Evolutionary conservation across 2,113 vertebrate species (phyloP), one percentile per base, ranked within the genome.

Genomic region (Pogona vitticeps): DNA sequence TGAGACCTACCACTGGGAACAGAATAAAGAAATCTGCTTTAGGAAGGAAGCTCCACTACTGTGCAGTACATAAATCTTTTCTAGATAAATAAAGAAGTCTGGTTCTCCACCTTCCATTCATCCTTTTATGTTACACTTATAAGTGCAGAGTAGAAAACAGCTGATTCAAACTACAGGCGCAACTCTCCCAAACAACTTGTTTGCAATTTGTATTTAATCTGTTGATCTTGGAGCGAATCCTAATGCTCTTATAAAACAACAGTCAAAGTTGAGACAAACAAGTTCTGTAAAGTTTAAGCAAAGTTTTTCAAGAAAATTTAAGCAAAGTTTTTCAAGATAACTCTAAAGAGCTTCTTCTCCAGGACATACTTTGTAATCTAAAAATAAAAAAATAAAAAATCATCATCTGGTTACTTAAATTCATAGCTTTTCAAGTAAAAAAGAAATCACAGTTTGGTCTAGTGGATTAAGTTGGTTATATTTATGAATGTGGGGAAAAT

Each of bases 191-290:
- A 56, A 63, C 86, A 76, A 52, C 36, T 73, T 83, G 28, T 68
- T 52, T 63, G 65, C 68, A 56, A 81, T 52, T 20, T 38, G 0
- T 31, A 21, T 85, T 52, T 56, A 26, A 82, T 20, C 86, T 90
- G 15, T 12, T 79, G 33, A 80, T 72, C 77, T 52, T 1, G 0
- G n/a, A 71, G 67, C 67, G 38, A 36, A 80, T 59, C 68, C 33
- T 2, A 0, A 52, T 58, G 61, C 52, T 33, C 18, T 59, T 59
- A 26, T 18, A 68, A 88, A 91, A 58, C 79, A 59, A 56, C 20
- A 63, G 56, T 80, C 76, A 84, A 90, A 77, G 17, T 89, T 80
- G 80, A 86, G 83, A 61, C 58, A 88, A 82, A 26, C 56, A 33
- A n/a, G 52, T 75, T 6, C 18, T 33, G 78, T 84, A 85, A 84